A percentile compares a stretch with the other conserved stretches of the same genome.
Evolutionary conservation across 2,113 vertebrate genomes (phyloP).

Genomic region (Embiotoca jacksoni): DNA sequence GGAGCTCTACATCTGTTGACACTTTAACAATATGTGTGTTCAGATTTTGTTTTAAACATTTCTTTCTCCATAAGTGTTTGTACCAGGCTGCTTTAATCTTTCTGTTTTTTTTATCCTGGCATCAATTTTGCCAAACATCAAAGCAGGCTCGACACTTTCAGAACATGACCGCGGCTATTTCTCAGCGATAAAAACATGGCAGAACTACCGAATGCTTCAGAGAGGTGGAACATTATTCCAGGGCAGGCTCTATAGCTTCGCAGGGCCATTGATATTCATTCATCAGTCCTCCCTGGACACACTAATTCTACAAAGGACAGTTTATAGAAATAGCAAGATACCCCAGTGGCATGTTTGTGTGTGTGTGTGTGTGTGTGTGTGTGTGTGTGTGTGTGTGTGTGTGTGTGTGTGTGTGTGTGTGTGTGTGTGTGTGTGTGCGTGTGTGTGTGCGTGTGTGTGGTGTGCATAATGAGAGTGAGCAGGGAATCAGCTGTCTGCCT

Average conservation of each 20-base stretch:
- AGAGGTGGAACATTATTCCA: neutral
- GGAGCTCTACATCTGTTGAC: too few relatives aligned
- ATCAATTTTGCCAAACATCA: conserved; percentile 13
- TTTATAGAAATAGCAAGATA: conserved; percentile 17
- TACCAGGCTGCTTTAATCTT: too few relatives aligned
- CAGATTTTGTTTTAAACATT: too few relatives aligned
- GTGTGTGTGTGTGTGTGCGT: conserved; percentile 16
- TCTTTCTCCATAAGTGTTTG: too few relatives aligned
- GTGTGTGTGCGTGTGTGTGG: neutral
- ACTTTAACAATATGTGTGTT: too few relatives aligned
- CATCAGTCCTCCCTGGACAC: conserved; percentile 6
- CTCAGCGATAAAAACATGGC: conserved; percentile 23
- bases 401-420: neutral
- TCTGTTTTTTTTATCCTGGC: neutral
- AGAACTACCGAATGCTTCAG: neutral
- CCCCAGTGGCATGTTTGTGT: neutral
- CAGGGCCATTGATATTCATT: conserved; percentile 6
- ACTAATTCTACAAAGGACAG: neutral
- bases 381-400: too few relatives aligned
- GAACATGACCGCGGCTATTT: neutral
- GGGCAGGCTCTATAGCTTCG: conserved; percentile 7
- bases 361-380: too few relatives aligned
- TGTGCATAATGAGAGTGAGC: conserved; percentile 14
- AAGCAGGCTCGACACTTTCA: conserved; percentile 1
- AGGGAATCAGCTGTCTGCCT: conserved; percentile 40